Evolutionary conservation across 2,797 vertebrate species (phyloP).

Genomic region (Macropus fuliginosus): DNA sequence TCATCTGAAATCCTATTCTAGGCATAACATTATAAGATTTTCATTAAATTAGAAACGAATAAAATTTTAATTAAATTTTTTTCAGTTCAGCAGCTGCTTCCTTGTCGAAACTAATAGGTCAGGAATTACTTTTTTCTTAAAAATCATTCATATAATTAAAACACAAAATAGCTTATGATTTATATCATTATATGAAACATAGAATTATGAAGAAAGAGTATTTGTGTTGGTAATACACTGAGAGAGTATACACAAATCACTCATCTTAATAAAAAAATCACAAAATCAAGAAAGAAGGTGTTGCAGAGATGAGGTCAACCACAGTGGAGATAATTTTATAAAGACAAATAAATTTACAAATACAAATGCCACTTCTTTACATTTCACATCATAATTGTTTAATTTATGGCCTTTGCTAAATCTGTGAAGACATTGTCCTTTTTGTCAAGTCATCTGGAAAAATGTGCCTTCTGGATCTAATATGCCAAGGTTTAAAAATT

Average conservation of each 20-base stretch:
- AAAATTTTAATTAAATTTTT: not conserved
- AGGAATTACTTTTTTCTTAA: not conserved
- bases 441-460: slow-evolving; percentile 34
- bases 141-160: not conserved
- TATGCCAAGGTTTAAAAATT: slow-evolving; percentile 47
- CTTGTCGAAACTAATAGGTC: not conserved
- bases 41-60: not conserved
- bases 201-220: not conserved
- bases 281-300: not conserved
- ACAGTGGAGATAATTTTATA: not conserved
- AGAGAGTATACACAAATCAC: not conserved
- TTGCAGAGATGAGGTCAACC: not conserved
- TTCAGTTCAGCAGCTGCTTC: not conserved
- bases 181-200: accelerated
- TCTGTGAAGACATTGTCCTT: slow-evolving; percentile 34
- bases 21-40: not conserved
- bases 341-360: not conserved
- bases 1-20: not conserved
- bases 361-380: not conserved
- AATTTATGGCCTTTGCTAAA: not conserved
- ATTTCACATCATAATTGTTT: not conserved
- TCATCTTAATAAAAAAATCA: not conserved
- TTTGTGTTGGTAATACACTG: not conserved
- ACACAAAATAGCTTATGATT: not conserved
- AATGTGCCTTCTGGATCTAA: not conserved